phyloP scores from a whole-genome alignment of 2,888 invertebrate genomes.

The Cataglyphis cursor region DNA sequence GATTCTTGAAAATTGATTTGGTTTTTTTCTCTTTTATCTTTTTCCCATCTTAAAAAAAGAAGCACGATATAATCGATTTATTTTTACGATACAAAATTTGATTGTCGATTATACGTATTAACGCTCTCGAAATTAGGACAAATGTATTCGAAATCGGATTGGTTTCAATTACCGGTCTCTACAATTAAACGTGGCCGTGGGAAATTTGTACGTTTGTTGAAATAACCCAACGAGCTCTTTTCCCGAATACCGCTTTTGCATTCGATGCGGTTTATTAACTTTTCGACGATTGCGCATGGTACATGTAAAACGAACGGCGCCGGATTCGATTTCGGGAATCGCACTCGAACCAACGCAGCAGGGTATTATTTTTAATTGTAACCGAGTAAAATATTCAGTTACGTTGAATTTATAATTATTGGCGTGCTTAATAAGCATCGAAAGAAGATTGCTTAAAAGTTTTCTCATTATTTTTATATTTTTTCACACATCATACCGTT shows the following conservation, averaged over 20 bases:
- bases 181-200: slow-evolving; percentile 26
- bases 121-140: slow-evolving; percentile 30
- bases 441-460: slow-evolving; percentile 15
- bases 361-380: slow-evolving; percentile 48
- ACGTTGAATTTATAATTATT: background rate
- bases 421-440: background rate
- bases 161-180: slow-evolving; percentile 61
- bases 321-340: slow-evolving; percentile 30
- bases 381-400: slow-evolving; percentile 34
- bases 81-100: slow-evolving; percentile 22
- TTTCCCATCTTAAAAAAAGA: background rate
- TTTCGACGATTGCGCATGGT: slow-evolving; percentile 17
- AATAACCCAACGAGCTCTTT: slow-evolving; percentile 39
- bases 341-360: background rate
- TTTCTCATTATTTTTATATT: background rate
- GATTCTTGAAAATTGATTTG: too few species aligned
- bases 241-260: slow-evolving; percentile 31
- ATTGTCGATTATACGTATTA: slow-evolving; percentile 30
- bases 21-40: too few species aligned
- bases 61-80: background rate
- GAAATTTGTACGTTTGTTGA: slow-evolving; percentile 52
- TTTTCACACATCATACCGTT: background rate
- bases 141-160: slow-evolving; percentile 44
- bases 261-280: slow-evolving; percentile 56
- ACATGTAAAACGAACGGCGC: background rate